Base-by-base conservation (phyloP, 2,797 vertebrate species). In the Molossus molossus region DNA sequence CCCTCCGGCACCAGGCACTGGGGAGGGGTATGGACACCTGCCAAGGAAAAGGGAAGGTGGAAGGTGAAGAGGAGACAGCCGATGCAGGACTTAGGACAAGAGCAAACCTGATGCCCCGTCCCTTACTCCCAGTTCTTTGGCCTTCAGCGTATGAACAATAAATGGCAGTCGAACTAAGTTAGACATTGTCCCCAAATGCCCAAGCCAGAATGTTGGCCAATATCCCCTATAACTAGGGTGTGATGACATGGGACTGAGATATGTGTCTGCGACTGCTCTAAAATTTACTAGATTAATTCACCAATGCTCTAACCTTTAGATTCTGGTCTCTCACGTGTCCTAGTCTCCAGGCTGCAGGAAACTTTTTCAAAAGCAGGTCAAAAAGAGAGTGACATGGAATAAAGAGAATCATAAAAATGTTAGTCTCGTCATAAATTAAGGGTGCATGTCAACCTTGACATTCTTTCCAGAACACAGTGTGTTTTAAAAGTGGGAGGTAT, bases 391-490 rank as follows among this genome's bases (percentile, higher is more conserved):
- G 23, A 33, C 2, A 1, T 14, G 77, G 50, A 88, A 87, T 57
- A 91, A 60, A 90, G 58, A 72, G 70, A 93, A 87, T 65, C 25
- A 25, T 73, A 73, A 77, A 93, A 87, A 85, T 75, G 25, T 70
- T 65, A 77, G 67, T 72, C 58, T 88, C 88, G 23, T 45, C 62
- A 53, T 67, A 90, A 82, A 62, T 92, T 67, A 82, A 73, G 23
- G 40, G 37, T 75, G 62, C 18, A 0, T 60, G 70, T 89, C 83
- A 95, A 89, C 33, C 57, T 73, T 82, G 76, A 93, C 80, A 90
- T 90, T 76, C 76, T 92, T 95, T 87, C 69, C 65, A 90, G 87
- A 94, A 91, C 58, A 92, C 14, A 60, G 23, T 77, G 18, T 77
- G n/a, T 77, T 95, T 87, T 87, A 87, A 93, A 94, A 82, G 69